Evolutionary conservation across 1,140 invertebrate genomes (phyloP).

Genomic region (Rhopalosiphum maidis): DNA sequence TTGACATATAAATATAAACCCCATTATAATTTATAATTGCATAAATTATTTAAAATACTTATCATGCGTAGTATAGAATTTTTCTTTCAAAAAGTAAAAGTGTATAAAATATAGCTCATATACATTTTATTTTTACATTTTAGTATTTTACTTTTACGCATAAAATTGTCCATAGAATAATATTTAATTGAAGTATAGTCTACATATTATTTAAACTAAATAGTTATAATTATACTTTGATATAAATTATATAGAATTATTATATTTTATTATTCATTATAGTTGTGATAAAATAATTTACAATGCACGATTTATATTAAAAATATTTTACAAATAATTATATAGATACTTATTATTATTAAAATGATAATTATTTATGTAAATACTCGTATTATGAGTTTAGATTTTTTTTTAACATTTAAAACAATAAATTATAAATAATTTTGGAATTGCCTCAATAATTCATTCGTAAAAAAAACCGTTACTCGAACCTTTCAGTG

Average conservation of each 20-base stretch:
- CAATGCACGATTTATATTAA: not conserved
- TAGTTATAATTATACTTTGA: not conserved
- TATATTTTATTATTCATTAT: too few relatives aligned
- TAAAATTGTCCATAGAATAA: not conserved
- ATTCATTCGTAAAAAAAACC: constrained; percentile 6
- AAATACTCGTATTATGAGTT: not conserved
- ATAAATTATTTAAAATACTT: not conserved
- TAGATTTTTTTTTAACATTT: not conserved
- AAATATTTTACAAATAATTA: not conserved
- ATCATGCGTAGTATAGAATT: not conserved
- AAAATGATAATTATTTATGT: not conserved
- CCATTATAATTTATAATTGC: not conserved
- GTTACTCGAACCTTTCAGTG: not conserved
- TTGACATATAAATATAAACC: not conserved
- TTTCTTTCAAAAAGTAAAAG: not conserved
- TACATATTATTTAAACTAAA: not conserved
- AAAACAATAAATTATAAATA: not conserved
- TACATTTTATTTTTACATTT: not conserved
- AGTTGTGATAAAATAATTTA: not conserved
- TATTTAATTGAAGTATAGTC: not conserved
- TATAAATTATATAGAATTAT: not conserved
- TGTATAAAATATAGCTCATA: too few relatives aligned
- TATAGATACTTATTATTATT: not conserved
- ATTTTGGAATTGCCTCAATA: not conserved
- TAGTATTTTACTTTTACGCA: not conserved